Conservation (phyloP, 2,113 vertebrate species). For the Gambusia holbrooki region DNA sequence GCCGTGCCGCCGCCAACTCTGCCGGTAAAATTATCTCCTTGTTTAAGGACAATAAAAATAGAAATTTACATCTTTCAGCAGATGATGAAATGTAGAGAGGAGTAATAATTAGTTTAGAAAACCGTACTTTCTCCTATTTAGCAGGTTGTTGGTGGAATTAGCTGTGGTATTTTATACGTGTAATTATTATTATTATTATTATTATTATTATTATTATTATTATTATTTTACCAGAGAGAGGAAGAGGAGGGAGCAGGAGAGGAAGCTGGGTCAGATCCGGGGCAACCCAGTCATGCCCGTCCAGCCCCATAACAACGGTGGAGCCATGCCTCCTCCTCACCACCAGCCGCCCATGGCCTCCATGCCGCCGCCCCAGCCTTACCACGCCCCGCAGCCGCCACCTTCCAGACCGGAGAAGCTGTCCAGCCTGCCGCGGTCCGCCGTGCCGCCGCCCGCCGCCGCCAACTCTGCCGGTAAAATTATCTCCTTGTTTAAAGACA, state of each 20-base stretch:
- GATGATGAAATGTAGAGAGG: too few relatives aligned
- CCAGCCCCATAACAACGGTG: constrained; percentile 73
- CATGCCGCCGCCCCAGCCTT: constrained; percentile 74
- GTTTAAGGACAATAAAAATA: too few relatives aligned
- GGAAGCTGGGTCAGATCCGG: constrained; percentile 93
- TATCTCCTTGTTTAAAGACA: too few relatives aligned
- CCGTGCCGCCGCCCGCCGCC: constrained; percentile 50
- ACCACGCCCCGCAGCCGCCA: constrained; percentile 73
- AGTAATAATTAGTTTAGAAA: too few relatives aligned
- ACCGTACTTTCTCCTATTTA: too few relatives aligned
- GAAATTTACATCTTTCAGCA: too few relatives aligned
- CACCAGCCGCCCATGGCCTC: constrained; percentile 71
- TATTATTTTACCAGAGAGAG: constrained; percentile 80
- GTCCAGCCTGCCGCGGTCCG: constrained; percentile 80
- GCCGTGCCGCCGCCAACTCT: too few relatives aligned
- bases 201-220: neutral
- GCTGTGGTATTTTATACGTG: too few relatives aligned
- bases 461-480: constrained; percentile 72
- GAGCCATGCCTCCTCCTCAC: constrained; percentile 69
- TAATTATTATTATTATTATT: neutral
- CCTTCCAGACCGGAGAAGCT: constrained; percentile 83
- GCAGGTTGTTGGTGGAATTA: too few relatives aligned
- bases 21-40: too few relatives aligned
- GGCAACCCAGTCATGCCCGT: constrained; percentile 75
- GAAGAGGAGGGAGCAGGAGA: constrained; percentile 93